These are phyloP conservation scores for Mesocricetus auratus DNA, from an alignment of 2,113 vertebrate genomes.

Conservation along the genomic window DNA sequence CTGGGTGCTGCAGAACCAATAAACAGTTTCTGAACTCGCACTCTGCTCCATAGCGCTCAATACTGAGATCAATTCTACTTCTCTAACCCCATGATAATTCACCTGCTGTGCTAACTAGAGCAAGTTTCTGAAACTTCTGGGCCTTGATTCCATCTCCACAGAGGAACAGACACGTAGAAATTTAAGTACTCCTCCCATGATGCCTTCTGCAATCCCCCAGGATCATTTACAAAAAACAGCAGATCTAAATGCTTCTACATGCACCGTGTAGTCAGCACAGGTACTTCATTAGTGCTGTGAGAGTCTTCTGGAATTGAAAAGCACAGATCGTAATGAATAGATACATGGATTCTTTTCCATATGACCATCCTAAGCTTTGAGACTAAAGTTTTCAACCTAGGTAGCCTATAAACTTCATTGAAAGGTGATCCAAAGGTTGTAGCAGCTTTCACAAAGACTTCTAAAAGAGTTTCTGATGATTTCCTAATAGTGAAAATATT, in stretches of 20 bases:
- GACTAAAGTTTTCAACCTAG: conserved; percentile 59
- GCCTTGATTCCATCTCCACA: background rate
- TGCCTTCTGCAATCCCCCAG: background rate
- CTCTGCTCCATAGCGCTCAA: background rate
- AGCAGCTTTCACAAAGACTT: conserved; percentile 43
- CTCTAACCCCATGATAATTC: conserved; percentile 36
- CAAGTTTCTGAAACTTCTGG: background rate
- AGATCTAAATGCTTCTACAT: background rate
- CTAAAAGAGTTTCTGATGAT: conserved; percentile 54
- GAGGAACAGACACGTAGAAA: background rate
- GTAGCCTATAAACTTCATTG: conserved; percentile 35
- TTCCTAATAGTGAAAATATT: conserved; percentile 57
- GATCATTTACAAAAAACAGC: background rate
- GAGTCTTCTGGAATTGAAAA: conserved; percentile 57
- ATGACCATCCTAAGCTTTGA: conserved; percentile 31
- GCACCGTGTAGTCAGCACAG: background rate
- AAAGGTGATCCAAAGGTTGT: conserved; percentile 45
- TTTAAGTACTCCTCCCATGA: background rate
- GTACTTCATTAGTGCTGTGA: background rate
- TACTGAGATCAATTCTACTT: background rate
- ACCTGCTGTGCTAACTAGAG: background rate
- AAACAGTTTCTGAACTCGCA: conserved; percentile 21
- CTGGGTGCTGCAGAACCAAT: background rate
- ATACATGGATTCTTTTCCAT: background rate
- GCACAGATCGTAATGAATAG: conserved; percentile 38